Evolutionary conservation across 2,888 invertebrate species (phyloP), one percentile per base, ranked within the genome.

Genomic region (Polydrusus pterygomalis): DNA sequence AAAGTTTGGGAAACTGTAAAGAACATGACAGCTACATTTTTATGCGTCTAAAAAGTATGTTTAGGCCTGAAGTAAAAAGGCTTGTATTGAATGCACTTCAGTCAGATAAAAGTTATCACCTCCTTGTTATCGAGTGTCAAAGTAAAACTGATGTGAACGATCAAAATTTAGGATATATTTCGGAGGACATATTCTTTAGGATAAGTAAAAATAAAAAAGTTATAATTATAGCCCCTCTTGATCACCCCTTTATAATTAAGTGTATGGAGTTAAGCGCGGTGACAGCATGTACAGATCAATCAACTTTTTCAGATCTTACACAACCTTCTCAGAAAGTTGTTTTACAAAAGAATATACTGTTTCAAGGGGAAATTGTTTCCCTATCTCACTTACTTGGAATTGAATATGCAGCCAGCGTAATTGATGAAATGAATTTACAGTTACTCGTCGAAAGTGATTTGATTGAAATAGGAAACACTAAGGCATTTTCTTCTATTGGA

Each of bases 101-200:
- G 2, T 58, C 49, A 2, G 11, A n/a, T 11, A 9, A 56, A 11
- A 73, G 51, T 17, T 64, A 63, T 38, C 40, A 60, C 40, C 70
- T 78, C 10, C 56, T 73, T 17, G 34, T 78, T 0, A 65, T 78
- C 17, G 78, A 78, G 45, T 75, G 64, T 18, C 75, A 75, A 17
- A 10, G 9, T n/a, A 38, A 60, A 30, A 13, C 67, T 20, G 15
- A 60, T 34, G 8, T 72, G 9, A 63, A 18, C 8, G 8, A 0
- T 9, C 13, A 5, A 60, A 38, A 40, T 9, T 38, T 17, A 0
- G 30, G 11, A 1, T 11, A 38, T 17, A 15, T 60, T 18, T 9
- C 17, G 17, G 58, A 40, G 38, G 38, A 60, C 11, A 38, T 60
- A 38, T 38, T 60, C 2, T 60, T 18, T 9, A 38, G 18, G 6